phyloP scores from a whole-genome alignment of 2,797 vertebrate species.

The Bradypodion ventrale region DNA sequence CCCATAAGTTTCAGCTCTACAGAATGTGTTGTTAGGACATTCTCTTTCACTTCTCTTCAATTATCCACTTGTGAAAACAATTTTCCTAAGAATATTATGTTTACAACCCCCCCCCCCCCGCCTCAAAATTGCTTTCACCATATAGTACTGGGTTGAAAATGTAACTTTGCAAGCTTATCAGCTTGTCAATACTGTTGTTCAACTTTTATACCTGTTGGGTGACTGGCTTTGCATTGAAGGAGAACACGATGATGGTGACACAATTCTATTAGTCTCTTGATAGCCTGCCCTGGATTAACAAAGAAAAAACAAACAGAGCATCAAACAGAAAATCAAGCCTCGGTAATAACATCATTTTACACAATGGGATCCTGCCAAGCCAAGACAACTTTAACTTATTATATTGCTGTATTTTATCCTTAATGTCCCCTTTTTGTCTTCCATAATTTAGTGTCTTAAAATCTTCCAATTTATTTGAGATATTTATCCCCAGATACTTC shows the following conservation, averaged over 20 bases:
- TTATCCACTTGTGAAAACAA: background rate
- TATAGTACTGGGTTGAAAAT: background rate
- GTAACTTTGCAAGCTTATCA: background rate
- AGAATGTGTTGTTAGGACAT: background rate
- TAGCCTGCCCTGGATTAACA: conserved; percentile 82
- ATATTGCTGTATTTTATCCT: too few relatives aligned
- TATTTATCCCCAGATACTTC: too few relatives aligned
- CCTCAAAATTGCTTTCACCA: background rate
- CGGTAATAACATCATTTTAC: too few relatives aligned
- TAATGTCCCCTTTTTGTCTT: too few relatives aligned
- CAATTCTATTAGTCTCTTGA: conserved; percentile 77
- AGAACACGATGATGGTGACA: conserved; percentile 76
- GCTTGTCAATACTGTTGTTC: conserved; percentile 39
- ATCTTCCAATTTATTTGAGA: too few relatives aligned
- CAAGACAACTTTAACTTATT: too few relatives aligned
- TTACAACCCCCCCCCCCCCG: too few relatives aligned
- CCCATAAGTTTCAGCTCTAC: background rate
- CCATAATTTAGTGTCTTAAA: too few relatives aligned
- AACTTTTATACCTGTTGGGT: conserved; percentile 89
- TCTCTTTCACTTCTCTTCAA: too few relatives aligned
- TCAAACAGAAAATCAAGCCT: too few relatives aligned
- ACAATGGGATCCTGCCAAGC: too few relatives aligned
- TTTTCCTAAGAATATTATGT: background rate
- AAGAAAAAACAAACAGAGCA: conserved; percentile 52
- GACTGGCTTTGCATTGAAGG: conserved; percentile 82